Evolutionary conservation across 1,140 invertebrate species (phyloP).

Genomic region (Saccostrea cuccullata): DNA sequence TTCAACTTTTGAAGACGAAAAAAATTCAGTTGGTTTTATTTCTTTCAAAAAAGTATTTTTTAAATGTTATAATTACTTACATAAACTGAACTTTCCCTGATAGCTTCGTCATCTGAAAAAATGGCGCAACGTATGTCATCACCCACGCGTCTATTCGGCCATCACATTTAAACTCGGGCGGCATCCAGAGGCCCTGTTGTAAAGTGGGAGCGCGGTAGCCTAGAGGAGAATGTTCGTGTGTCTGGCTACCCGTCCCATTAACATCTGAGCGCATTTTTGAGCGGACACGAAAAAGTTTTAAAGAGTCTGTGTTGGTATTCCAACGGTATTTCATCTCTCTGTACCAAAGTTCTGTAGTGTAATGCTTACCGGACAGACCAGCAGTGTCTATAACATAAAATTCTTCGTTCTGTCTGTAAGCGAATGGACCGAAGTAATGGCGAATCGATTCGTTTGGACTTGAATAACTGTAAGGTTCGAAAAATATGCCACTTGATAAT

Average conservation of each 20-base stretch:
- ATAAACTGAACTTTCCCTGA: slow-evolving; percentile 68
- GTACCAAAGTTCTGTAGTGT: slow-evolving; percentile 64
- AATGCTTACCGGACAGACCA: slow-evolving; percentile 53
- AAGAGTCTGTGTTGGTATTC: slow-evolving; percentile 57
- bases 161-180: slow-evolving; percentile 95
- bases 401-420: slow-evolving; percentile 54
- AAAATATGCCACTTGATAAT: slow-evolving; percentile 93
- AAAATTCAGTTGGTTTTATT: too few relatives aligned
- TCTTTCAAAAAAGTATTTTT: too few relatives aligned
- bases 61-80: slow-evolving; percentile 57
- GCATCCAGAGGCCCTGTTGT: slow-evolving; percentile 91
- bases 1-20: too few relatives aligned
- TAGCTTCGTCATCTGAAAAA: slow-evolving; percentile 89
- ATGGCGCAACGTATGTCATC: slow-evolving; percentile 94
- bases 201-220: slow-evolving; percentile 82
- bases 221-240: slow-evolving; percentile 86
- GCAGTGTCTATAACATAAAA: slow-evolving; percentile 64
- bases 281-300: slow-evolving; percentile 61
- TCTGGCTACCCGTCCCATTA: slow-evolving; percentile 66
- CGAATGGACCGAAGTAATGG: slow-evolving; percentile 68
- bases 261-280: slow-evolving; percentile 88
- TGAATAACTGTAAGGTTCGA: slow-evolving; percentile 95
- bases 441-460: slow-evolving; percentile 79
- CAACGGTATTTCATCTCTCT: slow-evolving; percentile 58
- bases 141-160: slow-evolving; percentile 93